Evolutionary conservation across 2,888 invertebrate species (phyloP).

Genomic region (Diogma glabrata): DNA sequence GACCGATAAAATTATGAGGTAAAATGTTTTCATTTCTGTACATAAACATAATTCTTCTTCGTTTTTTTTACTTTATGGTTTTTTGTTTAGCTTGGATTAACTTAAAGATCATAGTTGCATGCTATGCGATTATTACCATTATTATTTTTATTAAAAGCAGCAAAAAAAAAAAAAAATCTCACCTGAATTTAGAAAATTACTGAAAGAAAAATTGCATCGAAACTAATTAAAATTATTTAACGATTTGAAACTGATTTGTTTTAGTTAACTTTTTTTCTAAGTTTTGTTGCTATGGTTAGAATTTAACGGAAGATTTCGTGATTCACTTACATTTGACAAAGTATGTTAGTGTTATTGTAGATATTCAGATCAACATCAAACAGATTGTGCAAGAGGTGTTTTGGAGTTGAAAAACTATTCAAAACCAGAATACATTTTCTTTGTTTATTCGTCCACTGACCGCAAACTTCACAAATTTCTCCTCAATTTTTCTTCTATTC

Average conservation of each 20-base stretch:
- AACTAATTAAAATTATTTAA: slow-evolving; percentile 8
- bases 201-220: slow-evolving; percentile 3
- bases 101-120: slow-evolving; percentile 9
- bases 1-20: slow-evolving; percentile 7
- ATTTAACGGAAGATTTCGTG: too few relatives aligned
- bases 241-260: slow-evolving; percentile 8
- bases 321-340: too few relatives aligned
- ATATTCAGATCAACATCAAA: too few relatives aligned
- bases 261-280: too few relatives aligned
- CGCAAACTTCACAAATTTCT: too few relatives aligned
- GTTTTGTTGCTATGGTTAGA: too few relatives aligned
- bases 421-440: too few relatives aligned
- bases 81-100: slow-evolving; percentile 8
- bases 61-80: slow-evolving; percentile 4
- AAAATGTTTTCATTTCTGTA: background rate
- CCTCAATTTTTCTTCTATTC: too few relatives aligned
- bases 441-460: too few relatives aligned
- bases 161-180: background rate
- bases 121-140: background rate
- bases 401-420: too few relatives aligned
- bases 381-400: too few relatives aligned
- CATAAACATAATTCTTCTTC: background rate
- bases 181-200: slow-evolving; percentile 5
- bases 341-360: too few relatives aligned
- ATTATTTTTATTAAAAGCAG: background rate